Conservation (phyloP, 2,797 vertebrate species). For the Fistularia commersonii region DNA sequence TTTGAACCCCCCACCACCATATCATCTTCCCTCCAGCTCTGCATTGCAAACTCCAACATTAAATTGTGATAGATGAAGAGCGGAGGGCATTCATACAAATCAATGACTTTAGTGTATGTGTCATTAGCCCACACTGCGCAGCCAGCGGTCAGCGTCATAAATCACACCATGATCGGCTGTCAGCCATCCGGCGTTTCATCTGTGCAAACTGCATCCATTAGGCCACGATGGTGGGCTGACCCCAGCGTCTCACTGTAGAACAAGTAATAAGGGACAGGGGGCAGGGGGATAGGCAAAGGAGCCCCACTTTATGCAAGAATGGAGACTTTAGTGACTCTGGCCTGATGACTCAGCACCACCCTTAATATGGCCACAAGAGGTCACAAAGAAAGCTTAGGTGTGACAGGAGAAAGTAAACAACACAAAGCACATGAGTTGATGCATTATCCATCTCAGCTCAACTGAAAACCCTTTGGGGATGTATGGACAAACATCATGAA, state of each 20-base stretch:
- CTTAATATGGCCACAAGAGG: too few relatives aligned
- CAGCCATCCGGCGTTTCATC: conserved; percentile 81
- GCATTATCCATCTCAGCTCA: too few relatives aligned
- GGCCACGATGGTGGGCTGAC: conserved; percentile 57
- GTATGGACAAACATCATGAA: too few relatives aligned
- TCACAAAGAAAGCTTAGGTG: too few relatives aligned
- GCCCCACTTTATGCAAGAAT: conserved; percentile 13
- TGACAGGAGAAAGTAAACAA: too few relatives aligned
- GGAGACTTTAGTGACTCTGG: conserved; percentile 31
- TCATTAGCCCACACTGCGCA: conserved; percentile 99
- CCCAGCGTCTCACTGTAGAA: conserved; percentile 39
- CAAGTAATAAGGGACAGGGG: conserved; percentile 24
- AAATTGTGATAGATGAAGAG: conserved; percentile 99
- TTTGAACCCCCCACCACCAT: neutral
- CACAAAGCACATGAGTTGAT: too few relatives aligned
- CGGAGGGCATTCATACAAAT: conserved; percentile 99
- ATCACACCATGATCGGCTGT: conserved; percentile 99
- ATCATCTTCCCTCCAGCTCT: conserved; percentile 74
- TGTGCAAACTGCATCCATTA: conserved; percentile 73
- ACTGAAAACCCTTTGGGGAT: too few relatives aligned
- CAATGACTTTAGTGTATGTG: conserved; percentile 99
- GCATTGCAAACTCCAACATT: conserved; percentile 98
- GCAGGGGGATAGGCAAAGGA: conserved; percentile 4
- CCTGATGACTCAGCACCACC: conserved; percentile 36
- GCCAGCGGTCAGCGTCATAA: conserved; percentile 99